Evolutionary conservation across 2,888 invertebrate species (phyloP).

Genomic region (Didymodactylos carnosus): DNA sequence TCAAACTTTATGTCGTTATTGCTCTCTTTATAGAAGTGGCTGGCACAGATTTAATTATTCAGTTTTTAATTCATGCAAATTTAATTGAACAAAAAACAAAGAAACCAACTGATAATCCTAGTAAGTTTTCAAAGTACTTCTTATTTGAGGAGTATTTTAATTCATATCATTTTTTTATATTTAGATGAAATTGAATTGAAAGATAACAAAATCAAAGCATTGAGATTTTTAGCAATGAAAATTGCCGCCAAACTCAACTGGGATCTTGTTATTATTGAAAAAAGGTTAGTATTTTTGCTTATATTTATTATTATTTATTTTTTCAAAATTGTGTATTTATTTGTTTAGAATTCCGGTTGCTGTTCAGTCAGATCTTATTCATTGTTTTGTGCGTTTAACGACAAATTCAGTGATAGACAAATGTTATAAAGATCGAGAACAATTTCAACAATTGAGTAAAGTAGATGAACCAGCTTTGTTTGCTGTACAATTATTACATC

Average conservation of each 20-base stretch:
- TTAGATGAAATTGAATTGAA: neutral
- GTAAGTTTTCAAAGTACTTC: neutral
- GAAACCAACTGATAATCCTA: neutral
- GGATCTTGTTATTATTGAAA: neutral
- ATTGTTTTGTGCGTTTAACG: neutral
- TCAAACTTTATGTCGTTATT: neutral
- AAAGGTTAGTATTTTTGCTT: neutral
- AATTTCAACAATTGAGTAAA: neutral
- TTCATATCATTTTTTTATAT: neutral
- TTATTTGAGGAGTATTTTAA: too few species aligned
- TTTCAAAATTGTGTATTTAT: too few species aligned
- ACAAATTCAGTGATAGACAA: neutral
- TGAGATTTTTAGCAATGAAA: neutral
- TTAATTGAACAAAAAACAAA: neutral
- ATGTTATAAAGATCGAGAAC: neutral
- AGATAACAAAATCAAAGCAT: neutral
- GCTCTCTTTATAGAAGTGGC: neutral
- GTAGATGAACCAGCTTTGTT: neutral
- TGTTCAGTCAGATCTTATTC: neutral
- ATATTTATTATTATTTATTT: too few species aligned
- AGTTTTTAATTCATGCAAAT: neutral
- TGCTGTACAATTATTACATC: neutral
- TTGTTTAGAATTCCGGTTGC: neutral
- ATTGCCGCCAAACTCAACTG: neutral
- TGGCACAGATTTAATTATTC: neutral